Conservation (phyloP, 2,888 invertebrate genomes). For the Lepidocyrtinus sp. region DNA sequence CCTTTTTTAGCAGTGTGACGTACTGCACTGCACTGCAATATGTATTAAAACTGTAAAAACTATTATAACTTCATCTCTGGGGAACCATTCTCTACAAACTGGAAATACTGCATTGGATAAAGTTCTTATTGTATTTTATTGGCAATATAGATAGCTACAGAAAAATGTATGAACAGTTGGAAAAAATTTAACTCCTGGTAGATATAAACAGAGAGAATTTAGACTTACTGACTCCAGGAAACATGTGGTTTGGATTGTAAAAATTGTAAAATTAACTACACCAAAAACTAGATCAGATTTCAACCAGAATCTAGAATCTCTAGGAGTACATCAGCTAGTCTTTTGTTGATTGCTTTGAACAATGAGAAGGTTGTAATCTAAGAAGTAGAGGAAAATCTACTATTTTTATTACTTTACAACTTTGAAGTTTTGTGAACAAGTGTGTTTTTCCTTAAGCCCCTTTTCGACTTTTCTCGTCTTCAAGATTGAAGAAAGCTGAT, state of each 20-base stretch:
- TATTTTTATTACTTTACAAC: background rate
- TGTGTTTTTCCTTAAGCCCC: background rate
- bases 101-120: constrained; percentile 13
- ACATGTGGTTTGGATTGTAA: too few relatives aligned
- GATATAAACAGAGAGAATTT: background rate
- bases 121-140: constrained; percentile 2
- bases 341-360: background rate
- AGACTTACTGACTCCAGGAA: constrained; percentile 27
- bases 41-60: too few relatives aligned
- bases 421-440: background rate
- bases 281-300: background rate
- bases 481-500: background rate
- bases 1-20: background rate
- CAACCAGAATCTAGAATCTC: background rate
- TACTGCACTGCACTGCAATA: too few relatives aligned
- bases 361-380: background rate
- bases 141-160: background rate
- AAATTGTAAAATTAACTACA: too few relatives aligned
- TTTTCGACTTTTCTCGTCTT: too few relatives aligned
- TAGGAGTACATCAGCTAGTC: background rate
- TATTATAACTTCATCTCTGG: constrained; percentile 35
- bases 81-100: constrained; percentile 47
- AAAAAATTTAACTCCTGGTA: background rate
- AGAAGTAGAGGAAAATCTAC: background rate
- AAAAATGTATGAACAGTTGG: background rate